phyloP scores from a whole-genome alignment of 2,888 invertebrate species.

The Brachypterus glaber region DNA sequence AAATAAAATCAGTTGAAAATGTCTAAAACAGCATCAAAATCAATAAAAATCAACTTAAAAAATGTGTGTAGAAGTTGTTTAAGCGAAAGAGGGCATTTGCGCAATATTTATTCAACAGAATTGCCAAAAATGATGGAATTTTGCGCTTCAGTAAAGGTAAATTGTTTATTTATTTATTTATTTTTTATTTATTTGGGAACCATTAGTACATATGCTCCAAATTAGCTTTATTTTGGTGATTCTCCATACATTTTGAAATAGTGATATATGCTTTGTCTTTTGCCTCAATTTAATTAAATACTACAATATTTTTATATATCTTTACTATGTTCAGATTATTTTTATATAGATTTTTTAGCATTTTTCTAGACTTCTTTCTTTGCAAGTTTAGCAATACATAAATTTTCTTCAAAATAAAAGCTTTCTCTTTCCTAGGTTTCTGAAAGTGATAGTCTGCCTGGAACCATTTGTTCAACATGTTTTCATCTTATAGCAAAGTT shows the following conservation, averaged over 20 bases:
- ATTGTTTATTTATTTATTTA: slow-evolving; percentile 8
- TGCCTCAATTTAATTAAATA: too few species aligned
- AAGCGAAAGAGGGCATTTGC: slow-evolving; percentile 29
- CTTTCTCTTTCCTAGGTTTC: slow-evolving; percentile 33
- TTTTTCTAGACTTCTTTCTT: background rate
- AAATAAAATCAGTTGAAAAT: background rate
- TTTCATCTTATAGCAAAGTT: slow-evolving; percentile 37
- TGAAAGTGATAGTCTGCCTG: slow-evolving; percentile 37
- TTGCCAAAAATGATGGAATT: slow-evolving; percentile 34
- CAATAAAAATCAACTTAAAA: slow-evolving; percentile 24
- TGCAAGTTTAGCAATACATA: background rate
- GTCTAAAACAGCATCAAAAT: slow-evolving; percentile 13
- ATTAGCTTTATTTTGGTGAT: too few species aligned
- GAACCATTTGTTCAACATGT: slow-evolving; percentile 38
- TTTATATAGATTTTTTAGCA: slow-evolving; percentile 1
- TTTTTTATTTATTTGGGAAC: too few species aligned
- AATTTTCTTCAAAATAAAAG: too few species aligned
- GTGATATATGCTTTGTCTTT: too few species aligned
- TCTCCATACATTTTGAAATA: too few species aligned
- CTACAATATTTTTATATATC: too few species aligned
- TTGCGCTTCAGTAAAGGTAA: slow-evolving; percentile 33
- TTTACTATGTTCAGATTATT: too few species aligned
- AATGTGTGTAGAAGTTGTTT: slow-evolving; percentile 35
- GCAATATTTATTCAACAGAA: slow-evolving; percentile 30
- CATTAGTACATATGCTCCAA: too few species aligned